These are phyloP conservation scores for Cremastobaeus sp. DNA, from an alignment of 2,888 invertebrate genomes.

Conservation along the genomic window DNA sequence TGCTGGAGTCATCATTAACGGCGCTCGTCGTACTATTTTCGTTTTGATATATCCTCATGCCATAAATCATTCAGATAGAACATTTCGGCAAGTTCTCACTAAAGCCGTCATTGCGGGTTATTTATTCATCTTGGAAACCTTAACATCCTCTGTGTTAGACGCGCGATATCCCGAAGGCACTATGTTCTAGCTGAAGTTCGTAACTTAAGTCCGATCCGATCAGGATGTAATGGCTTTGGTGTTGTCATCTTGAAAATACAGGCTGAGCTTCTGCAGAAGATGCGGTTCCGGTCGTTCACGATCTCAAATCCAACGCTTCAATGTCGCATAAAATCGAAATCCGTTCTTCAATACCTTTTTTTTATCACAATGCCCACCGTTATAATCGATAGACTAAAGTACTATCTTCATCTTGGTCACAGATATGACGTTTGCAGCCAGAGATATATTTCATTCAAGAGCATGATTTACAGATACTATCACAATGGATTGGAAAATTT, in stretches of 20 bases:
- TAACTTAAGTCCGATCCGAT: slow-evolving; percentile 68
- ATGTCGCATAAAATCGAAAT: slow-evolving; percentile 55
- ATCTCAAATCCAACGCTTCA: slow-evolving; percentile 58
- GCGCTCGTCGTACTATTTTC: slow-evolving; percentile 10
- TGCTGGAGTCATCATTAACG: background rate
- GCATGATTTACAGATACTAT: too few relatives aligned
- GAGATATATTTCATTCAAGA: background rate
- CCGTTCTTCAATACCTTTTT: slow-evolving; percentile 32
- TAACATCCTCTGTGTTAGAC: slow-evolving; percentile 54
- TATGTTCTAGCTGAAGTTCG: slow-evolving; percentile 61
- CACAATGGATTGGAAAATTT: too few relatives aligned
- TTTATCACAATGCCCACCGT: slow-evolving; percentile 9
- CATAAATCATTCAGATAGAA: slow-evolving; percentile 50
- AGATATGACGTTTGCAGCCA: slow-evolving; percentile 28
- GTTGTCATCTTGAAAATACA: slow-evolving; percentile 68
- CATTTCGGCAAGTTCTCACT: slow-evolving; percentile 37
- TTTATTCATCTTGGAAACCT: slow-evolving; percentile 66
- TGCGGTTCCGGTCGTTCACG: slow-evolving; percentile 58
- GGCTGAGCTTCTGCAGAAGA: slow-evolving; percentile 62
- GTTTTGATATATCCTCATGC: slow-evolving; percentile 25
- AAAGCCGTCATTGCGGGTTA: slow-evolving; percentile 61
- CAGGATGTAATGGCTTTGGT: slow-evolving; percentile 67
- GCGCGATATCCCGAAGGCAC: slow-evolving; percentile 56
- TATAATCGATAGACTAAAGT: slow-evolving; percentile 47
- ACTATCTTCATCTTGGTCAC: slow-evolving; percentile 33